phyloP scores from a whole-genome alignment of 2,888 invertebrate species.

The Drosophila limbata region DNA sequence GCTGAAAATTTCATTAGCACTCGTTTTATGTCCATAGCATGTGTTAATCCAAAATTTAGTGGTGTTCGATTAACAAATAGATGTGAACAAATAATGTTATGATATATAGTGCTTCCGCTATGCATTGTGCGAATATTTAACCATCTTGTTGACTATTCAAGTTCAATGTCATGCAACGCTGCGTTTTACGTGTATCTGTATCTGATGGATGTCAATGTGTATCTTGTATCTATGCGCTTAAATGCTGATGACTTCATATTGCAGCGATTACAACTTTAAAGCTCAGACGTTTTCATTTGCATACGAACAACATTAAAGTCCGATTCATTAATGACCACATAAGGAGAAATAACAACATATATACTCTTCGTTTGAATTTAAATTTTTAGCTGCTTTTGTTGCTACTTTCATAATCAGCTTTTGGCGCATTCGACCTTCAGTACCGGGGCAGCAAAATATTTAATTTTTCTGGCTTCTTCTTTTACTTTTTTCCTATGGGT shows the following conservation, averaged over 20 bases:
- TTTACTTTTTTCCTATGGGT: constrained; percentile 22
- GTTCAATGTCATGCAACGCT: constrained; percentile 67
- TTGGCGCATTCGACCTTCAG: constrained; percentile 68
- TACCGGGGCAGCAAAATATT: constrained; percentile 45
- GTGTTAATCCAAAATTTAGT: constrained; percentile 57
- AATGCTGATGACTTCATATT: constrained; percentile 44
- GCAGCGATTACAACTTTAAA: constrained; percentile 39
- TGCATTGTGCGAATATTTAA: constrained; percentile 22
- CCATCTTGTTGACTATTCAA: constrained; percentile 40
- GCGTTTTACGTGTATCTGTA: constrained; percentile 19
- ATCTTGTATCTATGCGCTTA: constrained; percentile 23
- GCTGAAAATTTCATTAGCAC: constrained; percentile 48
- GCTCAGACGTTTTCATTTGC: constrained; percentile 57
- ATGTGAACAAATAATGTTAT: constrained; percentile 60
- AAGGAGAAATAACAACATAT: constrained; percentile 20
- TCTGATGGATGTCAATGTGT: constrained; percentile 1
- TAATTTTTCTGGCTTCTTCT: background rate
- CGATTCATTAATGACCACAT: constrained; percentile 56
- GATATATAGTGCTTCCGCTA: constrained; percentile 66
- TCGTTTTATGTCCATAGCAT: constrained; percentile 25
- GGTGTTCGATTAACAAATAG: constrained; percentile 54
- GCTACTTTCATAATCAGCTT: constrained; percentile 69
- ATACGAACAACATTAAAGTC: constrained; percentile 51
- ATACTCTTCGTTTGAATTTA: constrained; percentile 31
- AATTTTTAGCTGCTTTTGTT: constrained; percentile 46